Conservation (phyloP, 2,797 vertebrate genomes). For the Octomys mimax region DNA sequence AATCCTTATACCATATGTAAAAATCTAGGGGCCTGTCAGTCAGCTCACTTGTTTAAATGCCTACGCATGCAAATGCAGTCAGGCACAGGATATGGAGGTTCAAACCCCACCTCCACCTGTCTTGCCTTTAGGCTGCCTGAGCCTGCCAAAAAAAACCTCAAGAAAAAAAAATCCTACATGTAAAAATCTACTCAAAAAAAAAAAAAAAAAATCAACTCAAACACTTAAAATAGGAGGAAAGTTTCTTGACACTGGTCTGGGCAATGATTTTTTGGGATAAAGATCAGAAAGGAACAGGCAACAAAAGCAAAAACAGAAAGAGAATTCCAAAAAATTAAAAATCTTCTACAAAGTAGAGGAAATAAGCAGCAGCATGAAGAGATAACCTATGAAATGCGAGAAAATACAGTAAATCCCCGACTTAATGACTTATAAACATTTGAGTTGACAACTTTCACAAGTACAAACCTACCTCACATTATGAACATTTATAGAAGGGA, state of each 20-base stretch:
- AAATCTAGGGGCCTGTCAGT: background rate
- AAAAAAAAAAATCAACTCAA: background rate
- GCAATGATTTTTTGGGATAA: background rate
- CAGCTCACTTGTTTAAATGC: too few species aligned
- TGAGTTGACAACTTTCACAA: background rate
- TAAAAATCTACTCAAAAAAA: too few species aligned
- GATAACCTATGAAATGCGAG: background rate
- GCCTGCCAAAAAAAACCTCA: too few species aligned
- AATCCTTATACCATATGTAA: background rate
- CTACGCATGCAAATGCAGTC: too few species aligned
- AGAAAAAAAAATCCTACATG: too few species aligned
- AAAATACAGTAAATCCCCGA: background rate
- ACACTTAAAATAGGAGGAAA: background rate
- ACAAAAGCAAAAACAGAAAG: background rate
- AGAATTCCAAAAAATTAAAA: background rate
- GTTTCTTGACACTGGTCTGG: background rate
- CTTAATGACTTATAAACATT: background rate
- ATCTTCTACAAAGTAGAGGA: background rate
- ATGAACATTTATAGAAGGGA: background rate
- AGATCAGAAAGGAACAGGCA: background rate
- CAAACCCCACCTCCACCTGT: too few species aligned
- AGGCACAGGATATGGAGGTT: too few species aligned
- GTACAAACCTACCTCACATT: background rate
- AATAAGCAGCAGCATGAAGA: background rate
- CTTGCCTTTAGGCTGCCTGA: too few species aligned